Conservation (phyloP, 2,797 vertebrate genomes). For the Chloroceryle inda region DNA sequence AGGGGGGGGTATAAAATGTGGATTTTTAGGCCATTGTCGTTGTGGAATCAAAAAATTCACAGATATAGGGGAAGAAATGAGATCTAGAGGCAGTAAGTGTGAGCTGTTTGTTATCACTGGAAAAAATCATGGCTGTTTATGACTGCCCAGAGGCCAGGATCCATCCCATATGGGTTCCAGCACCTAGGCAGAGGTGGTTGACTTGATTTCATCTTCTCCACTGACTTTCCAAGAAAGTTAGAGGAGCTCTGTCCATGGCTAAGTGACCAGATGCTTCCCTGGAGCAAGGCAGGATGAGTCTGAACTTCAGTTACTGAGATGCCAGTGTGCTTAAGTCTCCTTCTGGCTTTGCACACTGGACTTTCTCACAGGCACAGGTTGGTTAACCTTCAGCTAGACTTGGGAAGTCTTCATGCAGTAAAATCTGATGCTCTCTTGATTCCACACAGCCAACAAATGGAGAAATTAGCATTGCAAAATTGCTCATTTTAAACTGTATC, state of each 20-base stretch:
- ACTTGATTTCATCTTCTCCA: background rate
- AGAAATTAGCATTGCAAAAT: background rate
- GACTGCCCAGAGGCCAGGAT: background rate
- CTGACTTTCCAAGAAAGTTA: background rate
- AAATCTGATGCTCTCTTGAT: background rate
- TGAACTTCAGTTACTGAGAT: background rate
- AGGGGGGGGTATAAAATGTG: background rate
- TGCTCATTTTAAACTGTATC: background rate
- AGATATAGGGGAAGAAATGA: background rate
- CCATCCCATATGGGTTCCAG: background rate
- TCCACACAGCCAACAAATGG: background rate
- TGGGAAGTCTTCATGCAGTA: too few species aligned
- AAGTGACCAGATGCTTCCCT: background rate
- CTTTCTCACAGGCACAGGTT: background rate
- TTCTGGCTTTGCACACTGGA: background rate
- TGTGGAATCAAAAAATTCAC: background rate
- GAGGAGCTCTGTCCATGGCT: rapidly evolving
- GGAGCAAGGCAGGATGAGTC: background rate
- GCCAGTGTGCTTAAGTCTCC: background rate
- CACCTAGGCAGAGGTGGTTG: background rate
- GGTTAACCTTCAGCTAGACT: background rate
- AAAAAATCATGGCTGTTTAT: background rate
- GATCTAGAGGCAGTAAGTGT: background rate
- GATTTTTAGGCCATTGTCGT: background rate
- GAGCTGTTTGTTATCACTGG: background rate